These are phyloP conservation scores for Pyrrhosoma nymphula DNA, from an alignment of 2,888 invertebrate genomes.

Conservation along the genomic window DNA sequence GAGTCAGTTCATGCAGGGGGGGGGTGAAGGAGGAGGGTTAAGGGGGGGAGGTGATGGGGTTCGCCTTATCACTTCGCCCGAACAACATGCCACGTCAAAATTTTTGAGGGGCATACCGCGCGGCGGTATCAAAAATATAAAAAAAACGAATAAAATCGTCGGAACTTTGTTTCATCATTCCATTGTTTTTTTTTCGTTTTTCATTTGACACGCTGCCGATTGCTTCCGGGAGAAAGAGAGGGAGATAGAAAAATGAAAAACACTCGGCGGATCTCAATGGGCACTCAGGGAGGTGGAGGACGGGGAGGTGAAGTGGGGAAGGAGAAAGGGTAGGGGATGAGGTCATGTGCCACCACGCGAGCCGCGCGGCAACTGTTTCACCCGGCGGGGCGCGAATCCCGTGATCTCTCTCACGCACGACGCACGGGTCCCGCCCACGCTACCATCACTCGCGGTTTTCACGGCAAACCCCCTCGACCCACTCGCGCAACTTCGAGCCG, in stretches of 20 bases:
- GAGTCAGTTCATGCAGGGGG: slow-evolving; percentile 13
- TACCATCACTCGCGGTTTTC: not conserved
- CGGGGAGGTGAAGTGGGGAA: not conserved
- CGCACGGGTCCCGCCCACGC: not conserved
- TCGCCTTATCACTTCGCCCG: slow-evolving; percentile 20
- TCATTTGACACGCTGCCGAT: slow-evolving; percentile 49
- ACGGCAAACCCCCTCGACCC: too few relatives aligned
- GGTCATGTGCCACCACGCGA: slow-evolving; percentile 21
- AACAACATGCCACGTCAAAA: slow-evolving; percentile 49
- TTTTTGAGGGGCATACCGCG: slow-evolving; percentile 56
- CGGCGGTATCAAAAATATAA: slow-evolving; percentile 37
- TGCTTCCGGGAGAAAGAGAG: slow-evolving; percentile 52
- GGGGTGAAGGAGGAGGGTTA: too few relatives aligned
- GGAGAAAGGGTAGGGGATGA: not conserved
- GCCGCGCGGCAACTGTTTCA: not conserved
- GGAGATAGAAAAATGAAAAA: slow-evolving; percentile 47
- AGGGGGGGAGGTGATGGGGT: not conserved
- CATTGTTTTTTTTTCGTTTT: not conserved
- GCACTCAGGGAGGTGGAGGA: not conserved
- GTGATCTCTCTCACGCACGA: not conserved
- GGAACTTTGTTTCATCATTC: not conserved
- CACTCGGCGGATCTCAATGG: slow-evolving; percentile 22
- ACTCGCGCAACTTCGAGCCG: not conserved
- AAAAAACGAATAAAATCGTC: not conserved
- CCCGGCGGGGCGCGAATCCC: not conserved